Evolutionary conservation across 2,113 vertebrate species (phyloP).

Genomic region (Scytalopus superciliaris): DNA sequence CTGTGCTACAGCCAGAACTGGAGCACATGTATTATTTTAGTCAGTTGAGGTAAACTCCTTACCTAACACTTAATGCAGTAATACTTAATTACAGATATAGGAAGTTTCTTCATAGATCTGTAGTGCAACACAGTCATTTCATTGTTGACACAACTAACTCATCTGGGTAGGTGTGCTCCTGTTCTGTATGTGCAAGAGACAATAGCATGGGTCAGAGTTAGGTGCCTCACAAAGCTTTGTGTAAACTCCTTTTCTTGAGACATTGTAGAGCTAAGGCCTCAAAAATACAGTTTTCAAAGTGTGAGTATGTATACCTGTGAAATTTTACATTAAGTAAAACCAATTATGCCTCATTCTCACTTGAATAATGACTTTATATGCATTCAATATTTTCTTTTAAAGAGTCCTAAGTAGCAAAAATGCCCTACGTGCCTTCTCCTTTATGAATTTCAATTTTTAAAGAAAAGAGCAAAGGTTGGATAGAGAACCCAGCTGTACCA

Average conservation of each 20-base stretch:
- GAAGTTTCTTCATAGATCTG: neutral
- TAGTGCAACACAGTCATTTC: neutral
- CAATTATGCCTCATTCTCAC: neutral
- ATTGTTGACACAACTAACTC: neutral
- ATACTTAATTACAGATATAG: neutral
- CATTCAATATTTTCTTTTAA: neutral
- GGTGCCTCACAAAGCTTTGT: neutral
- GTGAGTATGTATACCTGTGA: neutral
- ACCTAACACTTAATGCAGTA: neutral
- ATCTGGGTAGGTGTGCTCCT: neutral
- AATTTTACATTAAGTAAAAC: neutral
- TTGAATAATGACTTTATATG: neutral
- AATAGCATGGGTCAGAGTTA: neutral
- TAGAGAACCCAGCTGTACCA: neutral
- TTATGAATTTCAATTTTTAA: neutral
- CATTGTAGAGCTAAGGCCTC: neutral
- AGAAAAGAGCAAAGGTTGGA: neutral
- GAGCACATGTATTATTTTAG: neutral
- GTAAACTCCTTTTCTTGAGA: neutral
- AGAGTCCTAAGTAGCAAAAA: neutral
- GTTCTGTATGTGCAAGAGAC: neutral
- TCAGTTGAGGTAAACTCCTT: neutral
- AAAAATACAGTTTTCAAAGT: neutral
- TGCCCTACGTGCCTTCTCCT: neutral
- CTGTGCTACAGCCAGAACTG: neutral